Evolutionary conservation across 2,113 vertebrate species (phyloP).

Genomic region (Phocoena phocoena): DNA sequence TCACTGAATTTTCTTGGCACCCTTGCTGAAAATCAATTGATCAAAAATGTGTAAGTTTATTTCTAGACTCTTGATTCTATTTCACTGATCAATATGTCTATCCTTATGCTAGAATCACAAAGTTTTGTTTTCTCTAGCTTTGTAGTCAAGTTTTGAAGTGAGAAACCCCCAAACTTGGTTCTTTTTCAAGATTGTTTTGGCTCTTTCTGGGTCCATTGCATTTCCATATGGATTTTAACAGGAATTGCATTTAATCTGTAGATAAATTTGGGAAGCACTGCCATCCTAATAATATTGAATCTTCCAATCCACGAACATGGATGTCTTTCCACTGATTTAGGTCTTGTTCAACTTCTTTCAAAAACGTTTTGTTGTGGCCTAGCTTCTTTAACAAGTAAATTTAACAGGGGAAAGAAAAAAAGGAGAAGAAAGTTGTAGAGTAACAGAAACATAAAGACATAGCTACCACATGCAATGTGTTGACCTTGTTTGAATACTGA

Average conservation of each 20-base stretch:
- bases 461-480: neutral
- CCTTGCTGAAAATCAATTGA: neutral
- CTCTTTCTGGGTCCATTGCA: neutral
- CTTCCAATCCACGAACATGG: neutral
- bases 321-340: neutral
- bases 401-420: neutral
- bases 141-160: neutral
- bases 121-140: neutral
- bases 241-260: neutral
- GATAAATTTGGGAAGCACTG: neutral
- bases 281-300: neutral
- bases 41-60: neutral
- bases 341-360: neutral
- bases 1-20: neutral
- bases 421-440: neutral
- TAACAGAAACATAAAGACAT: neutral
- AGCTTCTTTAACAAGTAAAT: conserved; percentile 4
- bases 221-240: neutral
- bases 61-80: conserved; percentile 1
- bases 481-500: neutral
- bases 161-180: neutral
- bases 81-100: neutral
- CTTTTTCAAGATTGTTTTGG: neutral
- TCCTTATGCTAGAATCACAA: neutral
- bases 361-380: neutral